A percentile compares a stretch with the other conserved stretches of the same genome.
Evolutionary conservation across 2,888 invertebrate species (phyloP).

Genomic region (Cordylochernes scorpioides): DNA sequence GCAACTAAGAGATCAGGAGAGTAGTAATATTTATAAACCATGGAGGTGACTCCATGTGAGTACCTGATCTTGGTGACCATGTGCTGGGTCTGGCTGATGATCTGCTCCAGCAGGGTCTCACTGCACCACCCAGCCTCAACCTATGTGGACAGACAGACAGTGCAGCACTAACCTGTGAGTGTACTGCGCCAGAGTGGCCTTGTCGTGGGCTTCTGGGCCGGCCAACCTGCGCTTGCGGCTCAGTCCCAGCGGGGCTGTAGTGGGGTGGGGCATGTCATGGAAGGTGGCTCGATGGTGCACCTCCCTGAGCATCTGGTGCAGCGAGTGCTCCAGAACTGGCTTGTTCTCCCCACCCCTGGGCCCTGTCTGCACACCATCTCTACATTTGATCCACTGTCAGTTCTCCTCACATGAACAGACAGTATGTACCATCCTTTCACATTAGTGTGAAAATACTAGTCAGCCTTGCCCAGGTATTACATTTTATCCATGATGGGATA

Average conservation of each 20-base stretch:
- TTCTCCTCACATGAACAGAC: too few species aligned
- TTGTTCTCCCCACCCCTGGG: conserved; percentile 62
- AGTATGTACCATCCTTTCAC: too few species aligned
- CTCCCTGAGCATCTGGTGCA: conserved; percentile 72
- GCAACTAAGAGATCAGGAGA: too few species aligned
- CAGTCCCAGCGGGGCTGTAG: conserved; percentile 75
- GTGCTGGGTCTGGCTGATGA: conserved; percentile 83
- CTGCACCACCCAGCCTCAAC: conserved; percentile 19
- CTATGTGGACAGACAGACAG: background rate
- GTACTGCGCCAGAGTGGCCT: conserved; percentile 63
- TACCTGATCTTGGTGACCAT: conserved; percentile 58
- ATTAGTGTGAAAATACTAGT: too few species aligned
- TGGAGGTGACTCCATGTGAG: too few species aligned
- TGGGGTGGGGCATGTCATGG: conserved; percentile 67
- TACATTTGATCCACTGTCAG: too few species aligned
- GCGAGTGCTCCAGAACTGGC: conserved; percentile 81
- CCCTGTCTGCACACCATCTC: too few species aligned
- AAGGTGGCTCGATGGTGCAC: conserved; percentile 75
- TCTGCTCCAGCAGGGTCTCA: conserved; percentile 76
- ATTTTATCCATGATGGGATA: too few species aligned
- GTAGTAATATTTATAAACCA: too few species aligned
- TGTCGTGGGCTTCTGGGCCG: conserved; percentile 65
- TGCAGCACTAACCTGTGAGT: conserved; percentile 35
- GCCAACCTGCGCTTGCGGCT: conserved; percentile 67
- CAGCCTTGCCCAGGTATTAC: too few species aligned